A percentile compares a stretch with the other conserved stretches of the same genome.
Conservation (phyloP, 2,113 vertebrate species). For the Jaculus jaculus region DNA sequence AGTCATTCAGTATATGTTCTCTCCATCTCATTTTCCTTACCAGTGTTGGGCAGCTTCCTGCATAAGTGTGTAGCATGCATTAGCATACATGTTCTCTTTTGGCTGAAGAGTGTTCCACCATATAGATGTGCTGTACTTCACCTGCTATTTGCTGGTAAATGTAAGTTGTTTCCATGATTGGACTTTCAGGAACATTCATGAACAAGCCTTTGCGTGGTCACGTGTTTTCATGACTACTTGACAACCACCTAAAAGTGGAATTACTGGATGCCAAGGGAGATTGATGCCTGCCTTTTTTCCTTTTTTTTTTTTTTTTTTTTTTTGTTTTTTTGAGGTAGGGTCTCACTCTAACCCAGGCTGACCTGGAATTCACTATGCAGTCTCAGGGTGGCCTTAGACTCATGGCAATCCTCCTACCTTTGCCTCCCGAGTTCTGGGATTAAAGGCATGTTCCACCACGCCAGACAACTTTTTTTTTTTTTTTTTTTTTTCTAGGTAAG, state of each 20-base stretch:
- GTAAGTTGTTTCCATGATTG: constrained; percentile 9
- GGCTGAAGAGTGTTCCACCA: not conserved
- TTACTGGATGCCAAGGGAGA: not conserved
- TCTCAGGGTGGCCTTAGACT: too few species aligned
- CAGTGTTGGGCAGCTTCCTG: not conserved
- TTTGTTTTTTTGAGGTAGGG: too few species aligned
- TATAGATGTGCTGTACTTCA: not conserved
- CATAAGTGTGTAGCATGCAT: not conserved
- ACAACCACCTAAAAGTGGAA: not conserved
- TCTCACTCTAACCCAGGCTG: too few species aligned
- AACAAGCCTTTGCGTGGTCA: not conserved
- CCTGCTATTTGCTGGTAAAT: not conserved
- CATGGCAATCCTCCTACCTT: too few species aligned
- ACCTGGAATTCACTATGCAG: too few species aligned
- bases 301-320: too few species aligned
- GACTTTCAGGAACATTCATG: not conserved
- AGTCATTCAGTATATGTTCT: not conserved
- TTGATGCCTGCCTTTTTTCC: constrained; percentile 9
- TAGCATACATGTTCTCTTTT: constrained; percentile 9
- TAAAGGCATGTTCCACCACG: too few species aligned
- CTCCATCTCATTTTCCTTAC: not conserved
- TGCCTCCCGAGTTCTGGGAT: too few species aligned
- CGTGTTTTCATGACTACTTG: constrained; percentile 10
- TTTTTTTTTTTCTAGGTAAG: too few species aligned
- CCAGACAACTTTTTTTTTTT: too few species aligned